Evolutionary conservation across 2,113 vertebrate species (phyloP).

Genomic region (Urocolius indicus): DNA sequence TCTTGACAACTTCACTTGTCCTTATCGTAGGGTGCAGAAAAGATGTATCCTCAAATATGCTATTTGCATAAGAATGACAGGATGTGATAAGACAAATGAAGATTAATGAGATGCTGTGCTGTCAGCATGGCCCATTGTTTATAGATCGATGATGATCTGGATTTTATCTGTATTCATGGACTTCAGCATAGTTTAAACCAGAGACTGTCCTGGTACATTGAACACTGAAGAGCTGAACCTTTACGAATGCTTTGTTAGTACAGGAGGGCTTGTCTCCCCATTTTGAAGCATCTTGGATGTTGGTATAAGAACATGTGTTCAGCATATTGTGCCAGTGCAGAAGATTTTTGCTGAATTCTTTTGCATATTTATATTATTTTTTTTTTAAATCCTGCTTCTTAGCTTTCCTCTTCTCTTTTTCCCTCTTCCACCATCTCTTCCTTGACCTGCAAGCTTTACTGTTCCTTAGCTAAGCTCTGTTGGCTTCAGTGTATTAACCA

Average conservation of each 20-base stretch:
- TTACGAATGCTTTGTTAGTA: not conserved
- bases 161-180: constrained; percentile 59
- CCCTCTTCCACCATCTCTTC: not conserved
- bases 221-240: not conserved
- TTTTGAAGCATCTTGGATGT: not conserved
- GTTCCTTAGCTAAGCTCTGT: not conserved
- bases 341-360: not conserved
- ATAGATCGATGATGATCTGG: constrained; percentile 72
- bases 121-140: constrained; percentile 78
- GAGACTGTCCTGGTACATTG: not conserved
- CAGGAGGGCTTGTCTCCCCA: not conserved
- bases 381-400: not conserved
- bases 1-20: constrained; percentile 51
- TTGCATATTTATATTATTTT: not conserved
- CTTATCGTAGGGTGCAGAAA: constrained; percentile 67
- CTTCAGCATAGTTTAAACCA: not conserved
- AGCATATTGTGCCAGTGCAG: not conserved
- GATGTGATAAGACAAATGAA: constrained; percentile 84
- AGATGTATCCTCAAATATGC: constrained; percentile 55
- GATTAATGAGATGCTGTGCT: constrained; percentile 80
- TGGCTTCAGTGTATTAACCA: not conserved
- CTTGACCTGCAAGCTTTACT: not conserved
- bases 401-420: not conserved
- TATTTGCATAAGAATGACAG: constrained; percentile 85
- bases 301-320: not conserved